Percentiles rank a stretch among this genome's conserved stretches.
Conservation (phyloP, 2,888 invertebrate species). For the Drosophila mercatorum region DNA sequence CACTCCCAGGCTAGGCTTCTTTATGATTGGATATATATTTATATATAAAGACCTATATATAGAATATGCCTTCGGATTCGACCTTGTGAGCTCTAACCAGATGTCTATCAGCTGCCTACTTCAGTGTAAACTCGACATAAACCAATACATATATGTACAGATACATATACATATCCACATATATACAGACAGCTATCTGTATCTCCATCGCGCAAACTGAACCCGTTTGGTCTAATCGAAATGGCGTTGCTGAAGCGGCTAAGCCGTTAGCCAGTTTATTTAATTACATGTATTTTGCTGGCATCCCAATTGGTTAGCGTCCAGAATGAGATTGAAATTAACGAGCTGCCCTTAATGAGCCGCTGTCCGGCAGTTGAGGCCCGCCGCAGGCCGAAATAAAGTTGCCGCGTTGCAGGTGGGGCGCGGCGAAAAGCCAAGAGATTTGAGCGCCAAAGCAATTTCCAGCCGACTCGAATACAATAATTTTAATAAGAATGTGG, state of each 20-base stretch:
- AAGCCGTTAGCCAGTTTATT: conserved; percentile 58
- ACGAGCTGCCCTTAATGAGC: conserved; percentile 72
- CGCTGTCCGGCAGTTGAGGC: conserved; percentile 20
- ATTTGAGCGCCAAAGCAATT: background rate
- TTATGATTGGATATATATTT: too few species aligned
- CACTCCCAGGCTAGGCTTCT: too few species aligned
- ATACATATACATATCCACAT: background rate
- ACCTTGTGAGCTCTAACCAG: too few species aligned
- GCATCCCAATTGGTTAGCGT: conserved; percentile 40
- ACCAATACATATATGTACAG: background rate
- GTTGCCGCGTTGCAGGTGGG: conserved; percentile 19
- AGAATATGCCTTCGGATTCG: too few species aligned
- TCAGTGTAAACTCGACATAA: too few species aligned
- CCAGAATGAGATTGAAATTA: conserved; percentile 63
- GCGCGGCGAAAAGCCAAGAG: background rate
- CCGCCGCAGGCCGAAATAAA: conserved; percentile 48
- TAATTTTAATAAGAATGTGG: conserved; percentile 61
- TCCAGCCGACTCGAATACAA: conserved; percentile 43
- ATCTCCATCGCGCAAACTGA: conserved; percentile 29
- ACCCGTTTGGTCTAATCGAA: conserved; percentile 51
- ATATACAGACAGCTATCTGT: background rate
- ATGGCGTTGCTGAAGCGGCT: conserved; percentile 29
- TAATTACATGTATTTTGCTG: conserved; percentile 47
- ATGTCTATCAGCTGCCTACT: too few species aligned
- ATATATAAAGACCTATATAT: too few species aligned